Base-by-base conservation (phyloP, 1,140 invertebrate genomes). In the Oncopodura yosiiana region DNA sequence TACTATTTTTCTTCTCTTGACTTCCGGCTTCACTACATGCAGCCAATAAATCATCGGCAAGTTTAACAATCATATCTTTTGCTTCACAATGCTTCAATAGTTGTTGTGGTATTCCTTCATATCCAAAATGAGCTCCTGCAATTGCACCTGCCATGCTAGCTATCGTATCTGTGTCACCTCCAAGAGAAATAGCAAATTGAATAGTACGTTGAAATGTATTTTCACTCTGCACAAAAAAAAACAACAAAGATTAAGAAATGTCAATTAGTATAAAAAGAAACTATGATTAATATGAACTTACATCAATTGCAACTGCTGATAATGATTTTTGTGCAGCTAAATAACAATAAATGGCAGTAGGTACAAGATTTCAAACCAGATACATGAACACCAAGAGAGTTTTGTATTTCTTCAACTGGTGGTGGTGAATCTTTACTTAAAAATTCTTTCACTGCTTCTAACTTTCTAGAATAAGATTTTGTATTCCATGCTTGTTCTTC, bases 261-360 rank as follows among this genome's bases (percentile, higher is more conserved):
- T 49, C 6, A 19, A n/a, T n/a, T n/a, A n/a, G 6, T 19, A 42
- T 8, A 21, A 45, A 24, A 45, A 8, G 19, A 27, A 45, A 45
- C 24, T 27, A 24, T 45, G 21, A 18, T 3, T 30, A 21, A 8
- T 8, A 21, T 42, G 37, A 38, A 34, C 58, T 67, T 69, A 79
- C 77, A 64, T 78, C 67, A 36, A 84, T 75, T 18, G 68, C 70
- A 9, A n/a, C n/a, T n/a, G n/a, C n/a, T n/a, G 71, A 61, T 43
- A 83, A 77, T 26, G 74, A 70, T 55, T 74, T 72, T 56, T 75
- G 71, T 11, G 79, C 77, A 64, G 75, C 72, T 14, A 88, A 65
- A 68, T 85, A 86, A 61, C 78, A 81, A 69, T 78, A 87, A 56
- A 88, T 78, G 23, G 84, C 83, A 36, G 83, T 83, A 8, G 84